Conservation (phyloP, 37 sponge, comb jelly and placozoan species). For the Theonella swinhoei region DNA sequence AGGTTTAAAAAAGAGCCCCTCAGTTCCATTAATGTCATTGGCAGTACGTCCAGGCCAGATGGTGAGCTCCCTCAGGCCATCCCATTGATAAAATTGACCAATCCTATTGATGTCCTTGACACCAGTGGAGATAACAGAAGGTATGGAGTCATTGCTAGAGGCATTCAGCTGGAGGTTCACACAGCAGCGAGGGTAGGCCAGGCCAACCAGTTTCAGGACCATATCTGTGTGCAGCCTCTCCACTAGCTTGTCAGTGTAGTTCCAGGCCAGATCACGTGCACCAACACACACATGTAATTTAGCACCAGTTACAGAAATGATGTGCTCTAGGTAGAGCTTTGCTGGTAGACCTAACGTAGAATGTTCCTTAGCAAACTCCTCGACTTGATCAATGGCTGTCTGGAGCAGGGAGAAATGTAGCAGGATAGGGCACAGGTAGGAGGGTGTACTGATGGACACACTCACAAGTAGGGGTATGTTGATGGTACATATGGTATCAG, state of each 20-base stretch:
- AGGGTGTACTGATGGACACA: background rate
- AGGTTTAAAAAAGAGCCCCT: constrained; percentile 87
- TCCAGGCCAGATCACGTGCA: constrained; percentile 68
- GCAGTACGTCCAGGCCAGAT: constrained; percentile 56
- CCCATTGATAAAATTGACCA: constrained; percentile 76
- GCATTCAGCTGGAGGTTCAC: constrained; percentile 59
- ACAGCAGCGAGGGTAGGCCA: constrained; percentile 16
- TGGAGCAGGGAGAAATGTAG: background rate
- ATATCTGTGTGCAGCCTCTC: constrained; percentile 13
- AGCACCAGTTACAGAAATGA: background rate
- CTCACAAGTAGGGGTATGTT: constrained; percentile 64
- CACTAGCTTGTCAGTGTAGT: constrained; percentile 69
- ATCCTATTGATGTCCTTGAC: constrained; percentile 34
- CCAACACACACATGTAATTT: constrained; percentile 37
- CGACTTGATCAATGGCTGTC: background rate
- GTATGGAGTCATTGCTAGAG: constrained; percentile 35
- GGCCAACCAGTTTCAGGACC: background rate
- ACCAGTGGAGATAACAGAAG: constrained; percentile 74
- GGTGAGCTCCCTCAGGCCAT: constrained; percentile 36
- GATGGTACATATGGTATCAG: constrained; percentile 63
- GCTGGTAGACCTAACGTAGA: background rate
- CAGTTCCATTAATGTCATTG: constrained; percentile 75
- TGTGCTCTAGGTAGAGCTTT: background rate
- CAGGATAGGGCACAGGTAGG: background rate
- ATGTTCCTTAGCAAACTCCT: background rate